Percentiles rank a stretch among this genome's conserved stretches.
Conservation (phyloP, 2,888 invertebrate species). For the Synergus itoensis region DNA sequence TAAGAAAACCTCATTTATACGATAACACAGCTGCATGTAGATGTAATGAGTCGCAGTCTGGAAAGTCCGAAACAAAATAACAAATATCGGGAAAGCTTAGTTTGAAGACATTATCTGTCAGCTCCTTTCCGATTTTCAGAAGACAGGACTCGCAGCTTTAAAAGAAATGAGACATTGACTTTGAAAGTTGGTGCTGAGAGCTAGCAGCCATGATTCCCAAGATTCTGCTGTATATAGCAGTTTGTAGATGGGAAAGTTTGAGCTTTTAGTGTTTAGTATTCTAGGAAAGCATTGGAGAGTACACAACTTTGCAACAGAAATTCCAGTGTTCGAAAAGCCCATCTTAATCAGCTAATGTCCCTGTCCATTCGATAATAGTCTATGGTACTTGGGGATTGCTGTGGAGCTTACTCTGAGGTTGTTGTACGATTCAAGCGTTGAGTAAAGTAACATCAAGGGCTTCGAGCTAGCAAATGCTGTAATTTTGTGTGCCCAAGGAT, state of each 20-base stretch:
- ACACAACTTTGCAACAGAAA: slow-evolving; percentile 27
- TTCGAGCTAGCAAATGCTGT: slow-evolving; percentile 69
- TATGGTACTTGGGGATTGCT: slow-evolving; percentile 17
- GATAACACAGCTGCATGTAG: no score
- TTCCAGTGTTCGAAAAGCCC: slow-evolving; percentile 33
- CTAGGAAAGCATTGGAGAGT: slow-evolving; percentile 5
- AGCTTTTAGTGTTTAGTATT: slow-evolving; percentile 34
- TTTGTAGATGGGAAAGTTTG: slow-evolving; percentile 30
- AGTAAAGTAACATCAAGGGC: slow-evolving; percentile 67
- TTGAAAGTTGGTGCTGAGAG: slow-evolving; percentile 24
- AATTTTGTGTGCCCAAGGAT: slow-evolving; percentile 67
- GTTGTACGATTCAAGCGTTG: slow-evolving; percentile 43
- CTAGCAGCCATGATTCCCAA: slow-evolving; percentile 2
- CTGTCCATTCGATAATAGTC: slow-evolving; percentile 24
- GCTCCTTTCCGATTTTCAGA: slow-evolving; percentile 12
- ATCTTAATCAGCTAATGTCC: slow-evolving; percentile 38
- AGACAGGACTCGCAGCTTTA: slow-evolving; percentile 24
- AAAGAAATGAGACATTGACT: slow-evolving; percentile 16
- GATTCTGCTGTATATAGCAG: background rate
- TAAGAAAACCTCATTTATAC: no score
- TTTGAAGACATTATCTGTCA: slow-evolving; percentile 14
- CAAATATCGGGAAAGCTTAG: slow-evolving; percentile 30
- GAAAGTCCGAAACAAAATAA: background rate
- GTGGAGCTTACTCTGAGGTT: slow-evolving; percentile 15
- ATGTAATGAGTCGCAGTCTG: no score